Conservation (phyloP, 2,113 vertebrate species). For the Lathamus discolor region DNA sequence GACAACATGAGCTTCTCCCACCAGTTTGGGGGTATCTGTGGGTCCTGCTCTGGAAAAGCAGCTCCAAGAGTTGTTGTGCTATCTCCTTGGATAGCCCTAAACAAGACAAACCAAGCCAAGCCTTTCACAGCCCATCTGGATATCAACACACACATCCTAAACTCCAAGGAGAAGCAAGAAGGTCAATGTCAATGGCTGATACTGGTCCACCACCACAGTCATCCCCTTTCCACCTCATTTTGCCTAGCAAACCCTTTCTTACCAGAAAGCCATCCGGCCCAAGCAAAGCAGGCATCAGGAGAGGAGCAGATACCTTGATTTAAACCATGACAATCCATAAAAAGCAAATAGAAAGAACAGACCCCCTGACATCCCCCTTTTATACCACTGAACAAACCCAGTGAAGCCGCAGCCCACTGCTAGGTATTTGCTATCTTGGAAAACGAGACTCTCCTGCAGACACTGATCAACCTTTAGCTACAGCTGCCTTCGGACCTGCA, state of each 20-base stretch:
- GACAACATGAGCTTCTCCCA: not conserved
- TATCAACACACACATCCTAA: not conserved
- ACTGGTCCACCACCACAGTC: not conserved
- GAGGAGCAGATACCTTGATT: rapidly evolving
- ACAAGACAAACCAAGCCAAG: not conserved
- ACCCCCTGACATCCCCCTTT: not conserved
- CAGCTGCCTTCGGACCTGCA: not conserved
- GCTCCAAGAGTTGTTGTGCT: not conserved
- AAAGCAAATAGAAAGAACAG: rapidly evolving
- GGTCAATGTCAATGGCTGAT: not conserved
- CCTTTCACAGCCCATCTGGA: not conserved
- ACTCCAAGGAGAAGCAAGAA: not conserved
- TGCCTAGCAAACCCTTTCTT: not conserved
- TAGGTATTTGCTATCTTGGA: not conserved
- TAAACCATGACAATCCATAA: rapidly evolving
- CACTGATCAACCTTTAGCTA: not conserved
- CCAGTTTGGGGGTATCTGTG: not conserved
- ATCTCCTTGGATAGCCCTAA: not conserved
- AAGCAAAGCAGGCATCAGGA: rapidly evolving
- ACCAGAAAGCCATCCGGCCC: not conserved
- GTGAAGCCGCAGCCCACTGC: not conserved
- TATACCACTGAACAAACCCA: not conserved
- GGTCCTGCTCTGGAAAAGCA: not conserved
- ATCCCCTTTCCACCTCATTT: not conserved
- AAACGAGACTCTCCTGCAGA: not conserved